Base-by-base conservation (phyloP, 1,140 invertebrate species). In the Drosophila willistoni region DNA sequence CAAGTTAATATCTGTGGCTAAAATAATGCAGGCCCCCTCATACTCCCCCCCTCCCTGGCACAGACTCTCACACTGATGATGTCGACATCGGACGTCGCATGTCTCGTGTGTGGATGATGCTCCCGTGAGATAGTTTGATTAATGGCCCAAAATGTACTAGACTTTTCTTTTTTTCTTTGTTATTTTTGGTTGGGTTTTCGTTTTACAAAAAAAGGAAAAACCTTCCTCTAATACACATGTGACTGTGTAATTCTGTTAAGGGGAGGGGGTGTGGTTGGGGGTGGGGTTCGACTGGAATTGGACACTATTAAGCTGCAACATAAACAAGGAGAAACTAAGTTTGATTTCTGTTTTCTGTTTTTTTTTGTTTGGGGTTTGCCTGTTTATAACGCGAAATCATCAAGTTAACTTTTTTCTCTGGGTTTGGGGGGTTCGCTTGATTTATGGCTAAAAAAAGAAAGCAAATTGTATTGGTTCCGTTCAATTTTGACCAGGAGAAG, bases 91-190 rank as follows among this genome's bases (percentile, higher is more conserved):
- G 44, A 51, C 17, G 44, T 47, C 17, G 14, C 4, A 42, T 44
- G 42, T 51, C 14, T 17, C 7, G 14, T 22, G 44, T 51, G 44
- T 51, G 44, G 65, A 67, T 84, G 77, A 85, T 87, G 80, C 61
- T 87, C 84, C 84, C 84, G 84, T 89, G 84, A 87, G 84, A 87
- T 87, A 89, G 84, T 89, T 87, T 87, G 84, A 87, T 87, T 87
- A 87, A 87, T 87, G 84, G 85, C 80, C 72, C 25, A 70, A 73
- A 73, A 79, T 72, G 73, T 76, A 71, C 65, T 70, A 73, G 59
- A 64, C 73, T 81, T 78, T 77, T 77, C 85, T 77, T 85, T 59
- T 66, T 77, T 77, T 85, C 73, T 84, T 63, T 66, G 0, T 5
- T 7, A 7, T 71, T 5, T 7, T 29, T 71, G 59, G 42, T 80